These are phyloP conservation scores for Apamea crenata DNA, from an alignment of 2,888 invertebrate genomes.

Conservation along the genomic window DNA sequence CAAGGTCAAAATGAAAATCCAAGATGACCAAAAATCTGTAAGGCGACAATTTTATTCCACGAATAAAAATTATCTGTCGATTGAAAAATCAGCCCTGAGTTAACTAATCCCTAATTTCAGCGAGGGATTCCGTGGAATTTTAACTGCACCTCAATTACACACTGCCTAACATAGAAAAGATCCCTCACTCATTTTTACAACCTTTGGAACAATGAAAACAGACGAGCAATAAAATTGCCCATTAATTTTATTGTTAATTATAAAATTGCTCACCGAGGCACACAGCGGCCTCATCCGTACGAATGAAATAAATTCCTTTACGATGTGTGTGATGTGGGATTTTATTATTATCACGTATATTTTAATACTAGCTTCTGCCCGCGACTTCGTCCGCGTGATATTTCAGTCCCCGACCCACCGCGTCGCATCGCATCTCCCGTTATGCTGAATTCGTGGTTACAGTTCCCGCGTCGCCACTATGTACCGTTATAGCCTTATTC, in stretches of 20 bases:
- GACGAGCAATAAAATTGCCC: conserved; percentile 42
- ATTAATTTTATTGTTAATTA: conserved; percentile 57
- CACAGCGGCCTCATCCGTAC: not conserved
- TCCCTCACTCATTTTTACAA: conserved; percentile 9
- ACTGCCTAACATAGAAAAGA: not conserved
- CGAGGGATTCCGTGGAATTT: not conserved
- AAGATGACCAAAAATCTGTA: too few relatives aligned
- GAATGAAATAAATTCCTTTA: conserved; percentile 25
- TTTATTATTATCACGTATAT: not conserved
- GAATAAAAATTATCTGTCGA: too few relatives aligned
- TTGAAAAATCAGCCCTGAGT: not conserved
- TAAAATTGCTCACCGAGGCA: conserved; percentile 40
- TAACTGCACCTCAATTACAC: not conserved
- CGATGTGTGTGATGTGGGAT: not conserved
- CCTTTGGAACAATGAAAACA: conserved; percentile 27
- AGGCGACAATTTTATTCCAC: too few relatives aligned
- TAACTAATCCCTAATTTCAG: not conserved
- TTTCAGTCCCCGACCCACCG: not conserved
- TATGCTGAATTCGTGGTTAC: not conserved
- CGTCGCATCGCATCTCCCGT: not conserved
- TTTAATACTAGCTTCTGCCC: not conserved
- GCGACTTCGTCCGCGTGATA: not conserved
- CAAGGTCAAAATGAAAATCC: too few relatives aligned
- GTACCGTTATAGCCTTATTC: too few relatives aligned
- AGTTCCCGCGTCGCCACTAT: not conserved